Conservation (phyloP, 2,888 invertebrate genomes). For the Protophormia terraenovae region DNA sequence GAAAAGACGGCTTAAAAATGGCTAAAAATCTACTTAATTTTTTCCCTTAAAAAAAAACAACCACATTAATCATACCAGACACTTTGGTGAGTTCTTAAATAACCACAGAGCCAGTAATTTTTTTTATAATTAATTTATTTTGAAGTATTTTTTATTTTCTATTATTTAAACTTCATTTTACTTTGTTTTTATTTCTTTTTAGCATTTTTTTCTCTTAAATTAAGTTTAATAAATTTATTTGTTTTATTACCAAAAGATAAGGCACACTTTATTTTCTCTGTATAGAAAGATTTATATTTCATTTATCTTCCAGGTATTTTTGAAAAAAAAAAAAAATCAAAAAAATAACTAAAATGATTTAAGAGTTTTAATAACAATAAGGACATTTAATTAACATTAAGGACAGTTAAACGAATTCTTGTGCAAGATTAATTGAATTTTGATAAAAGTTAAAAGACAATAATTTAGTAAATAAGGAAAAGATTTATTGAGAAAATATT, state of each 20-base stretch:
- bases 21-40: slow-evolving; percentile 12
- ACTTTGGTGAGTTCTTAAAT: slow-evolving; percentile 68
- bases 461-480: too few species aligned
- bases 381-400: slow-evolving; percentile 31
- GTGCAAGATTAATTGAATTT: neutral
- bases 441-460: neutral
- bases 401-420: neutral
- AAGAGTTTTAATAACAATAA: slow-evolving; percentile 1
- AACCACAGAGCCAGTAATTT: slow-evolving; percentile 74
- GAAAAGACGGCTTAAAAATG: slow-evolving; percentile 37
- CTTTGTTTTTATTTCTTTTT: slow-evolving; percentile 22
- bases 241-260: slow-evolving; percentile 31
- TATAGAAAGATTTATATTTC: slow-evolving; percentile 22
- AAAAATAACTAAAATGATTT: too few species aligned
- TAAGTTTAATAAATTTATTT: slow-evolving; percentile 37
- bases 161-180: neutral
- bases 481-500: too few species aligned
- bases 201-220: slow-evolving; percentile 9
- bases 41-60: neutral
- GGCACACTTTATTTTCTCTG: slow-evolving; percentile 42
- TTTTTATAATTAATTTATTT: slow-evolving; percentile 78
- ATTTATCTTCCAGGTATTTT: slow-evolving; percentile 17
- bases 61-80: slow-evolving; percentile 65
- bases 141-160: slow-evolving; percentile 71
- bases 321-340: too few species aligned